Conservation (phyloP, 2,888 invertebrate genomes). For the Anoncus sp. region DNA sequence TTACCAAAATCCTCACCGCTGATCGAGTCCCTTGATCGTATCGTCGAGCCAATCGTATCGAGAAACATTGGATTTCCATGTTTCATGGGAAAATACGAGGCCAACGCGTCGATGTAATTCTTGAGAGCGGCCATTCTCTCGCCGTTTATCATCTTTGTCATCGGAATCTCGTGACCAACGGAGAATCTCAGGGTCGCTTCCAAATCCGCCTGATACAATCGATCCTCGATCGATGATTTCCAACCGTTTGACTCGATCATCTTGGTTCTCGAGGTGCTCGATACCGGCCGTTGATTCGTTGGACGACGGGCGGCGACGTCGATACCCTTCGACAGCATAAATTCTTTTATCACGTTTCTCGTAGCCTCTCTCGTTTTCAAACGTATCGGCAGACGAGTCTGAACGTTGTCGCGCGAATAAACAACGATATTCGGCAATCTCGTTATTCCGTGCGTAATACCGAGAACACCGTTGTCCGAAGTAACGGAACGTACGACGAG, state of each 20-base stretch:
- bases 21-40: conserved; percentile 82
- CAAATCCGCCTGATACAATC: conserved; percentile 94
- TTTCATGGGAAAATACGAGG: conserved; percentile 92
- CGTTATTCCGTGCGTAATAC: conserved; percentile 83
- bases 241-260: neutral
- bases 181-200: conserved; percentile 94
- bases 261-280: neutral
- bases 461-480: conserved; percentile 85
- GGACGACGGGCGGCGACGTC: no score
- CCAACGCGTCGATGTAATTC: conserved; percentile 89
- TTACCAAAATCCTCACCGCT: conserved; percentile 86
- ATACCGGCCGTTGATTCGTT: no score
- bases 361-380: conserved; percentile 83
- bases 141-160: conserved; percentile 88
- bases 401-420: conserved; percentile 82
- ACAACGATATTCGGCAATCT: conserved; percentile 86
- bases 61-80: conserved; percentile 84
- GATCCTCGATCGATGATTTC: no score
- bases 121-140: conserved; percentile 90
- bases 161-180: conserved; percentile 92
- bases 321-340: conserved; percentile 80
- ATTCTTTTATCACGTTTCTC: conserved; percentile 84
- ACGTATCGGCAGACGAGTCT: conserved; percentile 82
- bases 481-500: conserved; percentile 86
- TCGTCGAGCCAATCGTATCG: conserved; percentile 83